A percentile compares a stretch with the other conserved stretches of the same genome.
Conservation (phyloP, 2,113 vertebrate species). For the Mus spicilegus region DNA sequence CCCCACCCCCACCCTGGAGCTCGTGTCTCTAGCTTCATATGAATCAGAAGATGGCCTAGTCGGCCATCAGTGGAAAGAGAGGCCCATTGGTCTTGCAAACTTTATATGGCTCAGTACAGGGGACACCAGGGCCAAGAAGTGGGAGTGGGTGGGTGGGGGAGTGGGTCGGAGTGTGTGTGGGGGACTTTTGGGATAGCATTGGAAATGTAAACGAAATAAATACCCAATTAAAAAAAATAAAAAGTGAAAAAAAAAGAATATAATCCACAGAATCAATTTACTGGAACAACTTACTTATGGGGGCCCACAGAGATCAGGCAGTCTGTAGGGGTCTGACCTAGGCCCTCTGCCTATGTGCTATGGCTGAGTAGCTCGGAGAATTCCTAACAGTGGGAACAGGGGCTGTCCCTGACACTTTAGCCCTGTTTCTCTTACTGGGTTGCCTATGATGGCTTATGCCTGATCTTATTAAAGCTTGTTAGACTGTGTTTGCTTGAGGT, state of each 20-base stretch:
- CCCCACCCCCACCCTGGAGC: too few relatives aligned
- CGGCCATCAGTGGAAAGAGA: too few relatives aligned
- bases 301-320: background rate
- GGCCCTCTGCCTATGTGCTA: background rate
- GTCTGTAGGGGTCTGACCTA: background rate
- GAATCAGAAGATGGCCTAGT: too few relatives aligned
- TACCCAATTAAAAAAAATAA: too few relatives aligned
- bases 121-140: too few relatives aligned
- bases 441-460: background rate
- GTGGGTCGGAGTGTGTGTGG: too few relatives aligned
- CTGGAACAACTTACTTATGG: background rate
- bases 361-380: background rate
- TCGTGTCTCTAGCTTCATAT: too few relatives aligned
- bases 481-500: background rate
- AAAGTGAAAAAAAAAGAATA: background rate
- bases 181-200: too few relatives aligned
- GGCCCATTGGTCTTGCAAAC: too few relatives aligned
- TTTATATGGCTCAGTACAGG: too few relatives aligned
- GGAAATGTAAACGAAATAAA: too few relatives aligned
- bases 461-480: background rate
- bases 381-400: background rate
- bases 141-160: too few relatives aligned
- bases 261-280: background rate
- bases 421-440: background rate
- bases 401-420: background rate